Percentiles rank a stretch among this genome's conserved stretches.
Conservation (phyloP, 2,113 vertebrate species). For the Pluvianellus socialis region DNA sequence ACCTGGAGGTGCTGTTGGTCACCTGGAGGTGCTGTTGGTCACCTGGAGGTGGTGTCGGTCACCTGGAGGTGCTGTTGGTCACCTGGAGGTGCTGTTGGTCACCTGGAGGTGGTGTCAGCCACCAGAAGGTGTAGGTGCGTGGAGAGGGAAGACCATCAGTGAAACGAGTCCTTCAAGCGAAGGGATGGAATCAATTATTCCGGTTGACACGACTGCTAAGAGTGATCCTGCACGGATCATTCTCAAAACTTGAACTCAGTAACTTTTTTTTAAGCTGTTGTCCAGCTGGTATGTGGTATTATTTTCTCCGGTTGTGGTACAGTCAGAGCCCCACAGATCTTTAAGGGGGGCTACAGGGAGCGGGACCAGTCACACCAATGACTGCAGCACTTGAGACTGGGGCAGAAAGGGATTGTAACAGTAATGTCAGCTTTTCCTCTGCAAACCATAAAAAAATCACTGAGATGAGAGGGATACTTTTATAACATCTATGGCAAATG, state of each 20-base stretch:
- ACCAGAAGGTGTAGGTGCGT: not conserved
- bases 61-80: no score
- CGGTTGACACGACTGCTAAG: fast-evolving
- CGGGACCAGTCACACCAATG: not conserved
- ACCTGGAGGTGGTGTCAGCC: not conserved
- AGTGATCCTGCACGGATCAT: not conserved
- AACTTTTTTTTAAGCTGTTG: not conserved
- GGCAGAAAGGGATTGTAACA: no score
- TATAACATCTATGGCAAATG: not conserved
- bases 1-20: not conserved
- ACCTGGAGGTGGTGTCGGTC: no score
- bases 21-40: no score
- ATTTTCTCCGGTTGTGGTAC: not conserved
- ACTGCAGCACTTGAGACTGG: not conserved
- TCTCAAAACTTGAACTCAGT: not conserved
- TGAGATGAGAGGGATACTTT: not conserved
- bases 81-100: no score
- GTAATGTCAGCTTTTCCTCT: not conserved
- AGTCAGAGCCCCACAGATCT: not conserved
- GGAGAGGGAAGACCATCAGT: not conserved
- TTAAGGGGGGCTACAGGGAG: not conserved
- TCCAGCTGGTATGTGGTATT: fast-evolving
- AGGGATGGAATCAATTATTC: not conserved
- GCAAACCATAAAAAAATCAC: not conserved
- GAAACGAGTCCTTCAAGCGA: not conserved